Evolutionary conservation across 2,888 invertebrate species (phyloP), one percentile per base, ranked within the genome.

Genomic region (Apamea monoglypha): DNA sequence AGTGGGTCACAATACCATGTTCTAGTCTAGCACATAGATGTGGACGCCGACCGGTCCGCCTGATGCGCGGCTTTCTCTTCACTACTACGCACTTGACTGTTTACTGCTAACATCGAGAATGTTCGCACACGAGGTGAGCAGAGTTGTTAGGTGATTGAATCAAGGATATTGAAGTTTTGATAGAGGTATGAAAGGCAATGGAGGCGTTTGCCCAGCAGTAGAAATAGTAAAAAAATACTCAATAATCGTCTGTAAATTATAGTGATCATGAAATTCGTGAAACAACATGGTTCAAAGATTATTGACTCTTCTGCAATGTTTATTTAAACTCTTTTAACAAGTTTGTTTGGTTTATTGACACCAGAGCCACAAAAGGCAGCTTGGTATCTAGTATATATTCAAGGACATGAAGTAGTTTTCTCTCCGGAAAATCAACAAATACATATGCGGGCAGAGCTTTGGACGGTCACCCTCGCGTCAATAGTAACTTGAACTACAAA

Each of bases 41-140:
- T 84, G 69, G 74, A 59, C 50, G 73, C 44, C 70, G 85, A 89
- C 90, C 88, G 89, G 88, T 87, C 80, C 50, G 69, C 74, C 79
- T 86, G 90, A 90, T 87, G 92, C 85, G 89, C 76, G 88, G 91
- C 92, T 91, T 91, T 91, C 91, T 91, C 91, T 78, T 84, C 81
- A 83, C 84, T 72, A 76, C 81, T 83, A 78, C 82, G 82, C 88
- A 83, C 82, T 80, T 77, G 78, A 77, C 73, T 72, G 76, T 73
- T 44, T 77, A 21, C 63, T 68, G 72, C 75, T 66, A 82, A 40
- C 63, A 40, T 84, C 66, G n/a, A 32, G 75, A 63, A 69, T 56
- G 59, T 44, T 59, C 14, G 56, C 47, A 68, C 36, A 36, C 25
- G 7, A 40, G 50, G 50, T 72, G 5, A 2, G 72, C 44, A 74